A percentile compares a stretch with the other conserved stretches of the same genome.
Evolutionary conservation across 1,140 invertebrate species (phyloP).

Genomic region (Teleopsis dalmanni): DNA sequence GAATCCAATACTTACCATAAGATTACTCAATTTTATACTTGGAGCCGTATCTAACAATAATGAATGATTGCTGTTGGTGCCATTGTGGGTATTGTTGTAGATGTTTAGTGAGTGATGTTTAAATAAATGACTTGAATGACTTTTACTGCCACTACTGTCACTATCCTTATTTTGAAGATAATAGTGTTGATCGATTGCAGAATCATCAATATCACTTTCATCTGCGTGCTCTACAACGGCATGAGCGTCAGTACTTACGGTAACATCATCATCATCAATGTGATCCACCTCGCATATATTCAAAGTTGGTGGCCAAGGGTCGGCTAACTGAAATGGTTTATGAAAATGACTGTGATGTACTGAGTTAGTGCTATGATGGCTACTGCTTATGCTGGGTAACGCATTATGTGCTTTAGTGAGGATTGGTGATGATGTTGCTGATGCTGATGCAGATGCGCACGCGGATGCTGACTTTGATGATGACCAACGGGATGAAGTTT

Average conservation of each 20-base stretch:
- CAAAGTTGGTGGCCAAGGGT: no score
- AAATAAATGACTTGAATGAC: neutral
- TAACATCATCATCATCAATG: neutral
- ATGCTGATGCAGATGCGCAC: slow-evolving; percentile 8
- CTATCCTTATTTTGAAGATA: neutral
- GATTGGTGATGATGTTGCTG: slow-evolving; percentile 14
- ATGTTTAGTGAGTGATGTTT: neutral
- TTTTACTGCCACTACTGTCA: neutral
- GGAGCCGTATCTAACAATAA: slow-evolving; percentile 31
- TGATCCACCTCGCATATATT: no score
- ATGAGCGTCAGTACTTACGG: neutral
- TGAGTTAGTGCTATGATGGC: neutral
- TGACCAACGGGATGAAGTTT: slow-evolving; percentile 46
- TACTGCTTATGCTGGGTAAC: neutral
- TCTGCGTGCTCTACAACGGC: slow-evolving; percentile 13
- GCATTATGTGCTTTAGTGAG: neutral
- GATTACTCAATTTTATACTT: slow-evolving; percentile 43
- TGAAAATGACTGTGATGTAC: no score
- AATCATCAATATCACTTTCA: neutral
- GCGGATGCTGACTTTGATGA: slow-evolving; percentile 32
- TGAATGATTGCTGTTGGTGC: slow-evolving; percentile 15
- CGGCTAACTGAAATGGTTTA: no score
- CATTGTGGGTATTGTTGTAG: no score
- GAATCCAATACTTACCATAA: slow-evolving; percentile 36
- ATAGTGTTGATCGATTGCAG: no score